These are phyloP conservation scores for Pterobdella sp. DNA, from an alignment of 2,888 invertebrate genomes.

Conservation along the genomic window DNA sequence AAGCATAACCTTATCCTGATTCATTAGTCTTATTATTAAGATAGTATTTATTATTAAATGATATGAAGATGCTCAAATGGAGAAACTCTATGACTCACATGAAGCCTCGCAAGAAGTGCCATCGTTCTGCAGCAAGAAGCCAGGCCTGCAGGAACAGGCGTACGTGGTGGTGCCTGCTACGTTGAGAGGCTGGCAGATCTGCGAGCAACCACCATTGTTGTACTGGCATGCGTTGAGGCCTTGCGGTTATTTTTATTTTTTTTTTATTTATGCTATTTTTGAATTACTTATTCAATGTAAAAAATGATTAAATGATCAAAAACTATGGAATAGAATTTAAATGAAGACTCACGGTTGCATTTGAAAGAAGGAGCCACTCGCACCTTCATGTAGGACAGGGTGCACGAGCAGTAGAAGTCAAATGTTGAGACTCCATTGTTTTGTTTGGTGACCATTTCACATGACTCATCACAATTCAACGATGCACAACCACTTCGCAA, in stretches of 20 bases:
- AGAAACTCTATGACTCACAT: too few relatives aligned
- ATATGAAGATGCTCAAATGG: too few relatives aligned
- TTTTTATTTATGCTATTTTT: neutral
- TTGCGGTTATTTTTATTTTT: neutral
- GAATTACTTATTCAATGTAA: neutral
- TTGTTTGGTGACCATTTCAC: slow-evolving; percentile 14
- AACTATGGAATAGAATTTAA: neutral
- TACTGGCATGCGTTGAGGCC: slow-evolving; percentile 17
- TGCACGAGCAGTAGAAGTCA: slow-evolving; percentile 14
- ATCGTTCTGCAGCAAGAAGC: slow-evolving; percentile 19
- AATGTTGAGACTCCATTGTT: neutral
- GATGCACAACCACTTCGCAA: neutral
- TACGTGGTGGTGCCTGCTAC: neutral
- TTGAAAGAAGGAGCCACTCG: neutral
- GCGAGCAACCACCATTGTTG: slow-evolving; percentile 26
- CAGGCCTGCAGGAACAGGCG: neutral
- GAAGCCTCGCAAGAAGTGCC: slow-evolving; percentile 4
- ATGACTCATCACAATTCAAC: slow-evolving; percentile 17
- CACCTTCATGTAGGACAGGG: slow-evolving; percentile 4
- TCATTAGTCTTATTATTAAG: too few relatives aligned
- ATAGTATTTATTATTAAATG: too few relatives aligned
- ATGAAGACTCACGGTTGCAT: neutral
- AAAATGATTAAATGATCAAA: neutral
- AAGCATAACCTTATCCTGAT: too few relatives aligned
- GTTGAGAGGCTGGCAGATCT: neutral